Evolutionary conservation across 2,888 invertebrate genomes (phyloP).

Genomic region (Anthrax anthrax): DNA sequence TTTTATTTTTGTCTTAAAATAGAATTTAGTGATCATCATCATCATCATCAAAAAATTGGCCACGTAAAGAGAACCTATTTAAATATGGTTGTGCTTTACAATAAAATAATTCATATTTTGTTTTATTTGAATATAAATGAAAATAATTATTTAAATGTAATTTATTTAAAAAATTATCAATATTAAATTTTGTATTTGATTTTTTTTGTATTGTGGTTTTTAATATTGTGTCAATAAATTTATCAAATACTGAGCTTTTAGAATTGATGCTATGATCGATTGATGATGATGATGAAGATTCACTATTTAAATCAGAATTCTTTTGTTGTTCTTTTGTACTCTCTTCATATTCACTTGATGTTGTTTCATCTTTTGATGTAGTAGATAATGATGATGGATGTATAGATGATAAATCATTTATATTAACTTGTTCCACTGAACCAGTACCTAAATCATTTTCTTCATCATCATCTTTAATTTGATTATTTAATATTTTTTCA

Average conservation of each 20-base stretch:
- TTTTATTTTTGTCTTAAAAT: too few species aligned
- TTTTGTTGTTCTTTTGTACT: slow-evolving; percentile 8
- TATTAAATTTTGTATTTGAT: slow-evolving; percentile 46
- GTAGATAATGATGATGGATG: not conserved
- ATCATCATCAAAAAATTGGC: slow-evolving; percentile 22
- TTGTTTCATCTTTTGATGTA: not conserved
- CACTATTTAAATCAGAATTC: slow-evolving; percentile 9
- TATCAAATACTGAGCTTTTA: slow-evolving; percentile 35
- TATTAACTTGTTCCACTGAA: slow-evolving; percentile 7
- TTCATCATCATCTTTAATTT: not conserved
- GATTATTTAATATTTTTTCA: not conserved
- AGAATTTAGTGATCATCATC: too few species aligned
- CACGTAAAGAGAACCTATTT: slow-evolving; percentile 61
- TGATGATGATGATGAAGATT: slow-evolving; percentile 1
- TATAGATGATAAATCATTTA: not conserved
- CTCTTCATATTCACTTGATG: not conserved
- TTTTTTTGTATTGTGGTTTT: slow-evolving; percentile 39
- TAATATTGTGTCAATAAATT: slow-evolving; percentile 43
- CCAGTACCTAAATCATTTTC: slow-evolving; percentile 3
- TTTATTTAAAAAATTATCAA: slow-evolving; percentile 54
- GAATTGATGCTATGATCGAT: not conserved
- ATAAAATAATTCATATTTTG: slow-evolving; percentile 53
- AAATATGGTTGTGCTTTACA: slow-evolving; percentile 72
- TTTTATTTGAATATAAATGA: slow-evolving; percentile 44
- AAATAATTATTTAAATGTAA: slow-evolving; percentile 49